Evolutionary conservation across 1,140 invertebrate species (phyloP).

Genomic region (Calosoma granatense): DNA sequence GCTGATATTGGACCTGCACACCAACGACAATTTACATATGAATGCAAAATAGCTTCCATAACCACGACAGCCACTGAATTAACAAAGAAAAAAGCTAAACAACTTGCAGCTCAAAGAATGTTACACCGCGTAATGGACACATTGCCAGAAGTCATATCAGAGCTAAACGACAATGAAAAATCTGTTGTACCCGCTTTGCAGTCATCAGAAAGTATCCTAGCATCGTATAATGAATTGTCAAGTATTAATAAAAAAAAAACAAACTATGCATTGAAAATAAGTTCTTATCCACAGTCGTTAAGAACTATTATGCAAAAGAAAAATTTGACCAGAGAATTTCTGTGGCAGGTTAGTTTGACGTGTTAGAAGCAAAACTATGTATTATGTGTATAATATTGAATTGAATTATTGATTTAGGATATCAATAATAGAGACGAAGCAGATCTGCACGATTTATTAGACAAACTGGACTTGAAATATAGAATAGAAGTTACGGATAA

Average conservation of each 20-base stretch:
- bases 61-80: conserved; percentile 26
- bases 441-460: background rate
- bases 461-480: background rate
- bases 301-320: background rate
- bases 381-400: too few species aligned
- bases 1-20: conserved; percentile 48
- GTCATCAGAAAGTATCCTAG: background rate
- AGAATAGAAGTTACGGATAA: background rate
- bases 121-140: conserved; percentile 18
- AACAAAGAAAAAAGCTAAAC: conserved; percentile 28
- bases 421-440: background rate
- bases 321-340: background rate
- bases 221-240: background rate
- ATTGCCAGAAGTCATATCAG: background rate
- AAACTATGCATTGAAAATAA: background rate
- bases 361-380: too few species aligned
- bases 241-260: background rate
- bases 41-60: conserved; percentile 40
- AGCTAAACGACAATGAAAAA: background rate
- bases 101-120: conserved; percentile 22
- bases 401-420: background rate
- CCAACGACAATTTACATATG: conserved; percentile 42
- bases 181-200: background rate
- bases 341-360: background rate
- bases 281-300: background rate